These are phyloP conservation scores for Mythimna impura DNA, from an alignment of 2,888 invertebrate species.

Conservation along the genomic window DNA sequence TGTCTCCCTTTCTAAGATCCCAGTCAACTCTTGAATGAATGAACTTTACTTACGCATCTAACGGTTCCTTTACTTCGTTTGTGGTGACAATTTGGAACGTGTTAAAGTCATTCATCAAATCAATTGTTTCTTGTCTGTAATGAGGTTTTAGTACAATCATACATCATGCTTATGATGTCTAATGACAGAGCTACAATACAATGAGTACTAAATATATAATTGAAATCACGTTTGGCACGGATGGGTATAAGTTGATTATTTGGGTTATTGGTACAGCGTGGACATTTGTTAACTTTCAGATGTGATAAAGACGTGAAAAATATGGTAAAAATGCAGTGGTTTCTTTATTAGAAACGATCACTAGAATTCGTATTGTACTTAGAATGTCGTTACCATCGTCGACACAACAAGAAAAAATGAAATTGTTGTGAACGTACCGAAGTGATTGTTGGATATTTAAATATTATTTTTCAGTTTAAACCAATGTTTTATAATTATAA, in stretches of 20 bases:
- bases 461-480: neutral
- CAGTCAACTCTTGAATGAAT: conserved; percentile 39
- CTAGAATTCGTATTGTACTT: neutral
- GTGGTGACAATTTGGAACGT: conserved; percentile 39
- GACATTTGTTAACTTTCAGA: conserved; percentile 9
- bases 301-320: neutral
- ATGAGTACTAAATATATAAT: conserved; percentile 46
- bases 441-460: too few species aligned
- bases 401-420: too few species aligned
- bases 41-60: conserved; percentile 47
- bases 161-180: conserved; percentile 47
- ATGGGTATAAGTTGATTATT: conserved; percentile 30
- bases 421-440: too few species aligned
- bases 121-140: conserved; percentile 46
- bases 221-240: conserved; percentile 50
- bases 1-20: conserved; percentile 33
- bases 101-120: conserved; percentile 52
- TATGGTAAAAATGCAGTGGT: neutral
- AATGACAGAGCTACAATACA: conserved; percentile 45
- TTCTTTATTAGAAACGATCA: neutral
- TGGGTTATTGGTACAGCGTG: conserved; percentile 41
- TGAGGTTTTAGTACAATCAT: conserved; percentile 44
- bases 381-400: too few species aligned
- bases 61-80: conserved; percentile 48
- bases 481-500: neutral